These are phyloP conservation scores for Heliconius melpomene DNA, from an alignment of 1,140 invertebrate species.

Conservation along the genomic window DNA sequence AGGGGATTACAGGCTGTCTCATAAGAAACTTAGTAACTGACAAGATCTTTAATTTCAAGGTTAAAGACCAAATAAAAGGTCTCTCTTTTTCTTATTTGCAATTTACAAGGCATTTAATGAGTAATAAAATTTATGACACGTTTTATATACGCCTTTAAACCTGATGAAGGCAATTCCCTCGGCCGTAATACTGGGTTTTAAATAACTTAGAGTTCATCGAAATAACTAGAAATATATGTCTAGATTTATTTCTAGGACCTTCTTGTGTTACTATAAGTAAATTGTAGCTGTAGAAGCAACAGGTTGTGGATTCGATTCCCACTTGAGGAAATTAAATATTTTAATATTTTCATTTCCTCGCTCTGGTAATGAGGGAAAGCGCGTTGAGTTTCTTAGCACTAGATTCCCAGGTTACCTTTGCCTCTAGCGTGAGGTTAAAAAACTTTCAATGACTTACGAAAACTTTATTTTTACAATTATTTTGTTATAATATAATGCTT, in stretches of 20 bases:
- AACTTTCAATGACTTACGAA: too few relatives aligned
- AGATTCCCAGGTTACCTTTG: too few relatives aligned
- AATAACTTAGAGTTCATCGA: neutral
- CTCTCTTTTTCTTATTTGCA: constrained; percentile 47
- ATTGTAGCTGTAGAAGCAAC: too few relatives aligned
- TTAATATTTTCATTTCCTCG: too few relatives aligned
- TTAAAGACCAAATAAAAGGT: constrained; percentile 42
- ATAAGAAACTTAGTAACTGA: constrained; percentile 42
- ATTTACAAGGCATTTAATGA: constrained; percentile 42
- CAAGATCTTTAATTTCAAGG: constrained; percentile 43
- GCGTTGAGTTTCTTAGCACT: too few relatives aligned
- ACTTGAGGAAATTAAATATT: too few relatives aligned
- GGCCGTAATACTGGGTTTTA: neutral
- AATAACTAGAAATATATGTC: neutral
- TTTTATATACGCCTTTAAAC: constrained; percentile 29
- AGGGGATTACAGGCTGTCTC: constrained; percentile 35
- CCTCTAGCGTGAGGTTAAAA: too few relatives aligned
- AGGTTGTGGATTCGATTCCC: too few relatives aligned
- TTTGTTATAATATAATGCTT: neutral
- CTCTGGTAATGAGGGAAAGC: too few relatives aligned
- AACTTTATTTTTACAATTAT: too few relatives aligned
- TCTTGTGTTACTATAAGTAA: too few relatives aligned
- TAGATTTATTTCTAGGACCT: too few relatives aligned
- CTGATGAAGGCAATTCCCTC: constrained; percentile 24
- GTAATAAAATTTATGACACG: constrained; percentile 40